phyloP scores from a whole-genome alignment of 1,140 invertebrate species.

The Trichonephila clavipes region DNA sequence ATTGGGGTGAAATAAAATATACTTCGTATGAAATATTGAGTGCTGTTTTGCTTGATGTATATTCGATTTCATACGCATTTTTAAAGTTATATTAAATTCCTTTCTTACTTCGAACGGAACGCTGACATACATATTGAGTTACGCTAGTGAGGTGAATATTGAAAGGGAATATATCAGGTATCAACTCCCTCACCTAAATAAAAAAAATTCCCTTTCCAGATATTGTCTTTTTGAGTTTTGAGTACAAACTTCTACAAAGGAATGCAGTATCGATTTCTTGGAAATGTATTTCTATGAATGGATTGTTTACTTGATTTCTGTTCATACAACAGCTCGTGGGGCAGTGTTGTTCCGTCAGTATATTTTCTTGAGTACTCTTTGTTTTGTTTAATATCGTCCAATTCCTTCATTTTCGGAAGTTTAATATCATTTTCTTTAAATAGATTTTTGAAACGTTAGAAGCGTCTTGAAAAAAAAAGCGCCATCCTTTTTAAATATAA shows the following conservation, averaged over 20 bases:
- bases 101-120: background rate
- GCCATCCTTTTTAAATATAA: too few relatives aligned
- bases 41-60: background rate
- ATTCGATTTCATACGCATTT: conserved; percentile 36
- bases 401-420: too few relatives aligned
- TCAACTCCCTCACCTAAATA: background rate
- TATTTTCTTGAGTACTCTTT: too few relatives aligned
- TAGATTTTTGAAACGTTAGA: too few relatives aligned
- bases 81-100: conserved; percentile 69
- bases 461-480: too few relatives aligned
- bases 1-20: conserved; percentile 15
- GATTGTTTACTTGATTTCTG: background rate
- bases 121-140: background rate
- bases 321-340: background rate
- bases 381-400: too few relatives aligned
- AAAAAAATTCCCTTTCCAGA: background rate
- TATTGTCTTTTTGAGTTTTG: background rate
- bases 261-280: background rate
- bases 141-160: background rate
- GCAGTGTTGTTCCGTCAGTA: background rate
- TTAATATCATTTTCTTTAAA: too few relatives aligned
- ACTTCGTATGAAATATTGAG: conserved; percentile 57
- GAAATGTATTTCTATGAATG: background rate
- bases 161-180: background rate
- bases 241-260: background rate